Base-by-base conservation (phyloP, 2,797 vertebrate genomes). In the Gorsachius magnificus region DNA sequence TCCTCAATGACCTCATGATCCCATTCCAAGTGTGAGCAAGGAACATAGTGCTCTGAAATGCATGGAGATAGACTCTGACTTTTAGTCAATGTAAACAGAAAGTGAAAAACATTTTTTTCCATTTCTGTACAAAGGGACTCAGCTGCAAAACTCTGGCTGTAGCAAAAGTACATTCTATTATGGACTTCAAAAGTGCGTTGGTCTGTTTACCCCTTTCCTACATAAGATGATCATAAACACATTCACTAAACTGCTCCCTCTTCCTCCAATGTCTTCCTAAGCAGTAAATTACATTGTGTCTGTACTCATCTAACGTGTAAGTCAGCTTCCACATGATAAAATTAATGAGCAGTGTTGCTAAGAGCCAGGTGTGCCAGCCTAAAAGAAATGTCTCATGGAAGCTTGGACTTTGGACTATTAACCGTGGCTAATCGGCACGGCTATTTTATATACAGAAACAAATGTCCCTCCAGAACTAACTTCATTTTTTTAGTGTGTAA, bases 271-370 rank as follows among this genome's bases (percentile, higher is more conserved):
- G 35, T 64, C 51, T 80, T 95, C 24, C 48, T 74, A 63, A 72
- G 24, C 61, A 74, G 56, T 79, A 79, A 88, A 87, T 92, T 54
- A 29, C 46, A 53, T 6, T 45, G n/a, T 3, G 18, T 26, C 53
- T 31, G 6, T 51, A 89, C 63, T 58, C 48, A 63, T 93, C 51
- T 79, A 41, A 95, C 79, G 36, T 16, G 29, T 72, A 86, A 91
- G 61, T 18, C 41, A 86, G 58, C 54, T 92, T 96, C 86, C 0
- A 0, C 50, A 31, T 2, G 10, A 83, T 75, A 68, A 93, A 93
- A 88, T 72, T 91, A 92, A 89, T 77, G 63, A 95, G 26, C 25
- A 36, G 36, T 41, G 90, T 79, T 96, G 88, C 89, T 95, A 92
- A 90, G 83, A 95, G 82, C 69, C 91, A 92, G 53, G 38, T 94